Base-by-base conservation (phyloP, 2,888 invertebrate species). In the Euspilapteryx auroguttella region DNA sequence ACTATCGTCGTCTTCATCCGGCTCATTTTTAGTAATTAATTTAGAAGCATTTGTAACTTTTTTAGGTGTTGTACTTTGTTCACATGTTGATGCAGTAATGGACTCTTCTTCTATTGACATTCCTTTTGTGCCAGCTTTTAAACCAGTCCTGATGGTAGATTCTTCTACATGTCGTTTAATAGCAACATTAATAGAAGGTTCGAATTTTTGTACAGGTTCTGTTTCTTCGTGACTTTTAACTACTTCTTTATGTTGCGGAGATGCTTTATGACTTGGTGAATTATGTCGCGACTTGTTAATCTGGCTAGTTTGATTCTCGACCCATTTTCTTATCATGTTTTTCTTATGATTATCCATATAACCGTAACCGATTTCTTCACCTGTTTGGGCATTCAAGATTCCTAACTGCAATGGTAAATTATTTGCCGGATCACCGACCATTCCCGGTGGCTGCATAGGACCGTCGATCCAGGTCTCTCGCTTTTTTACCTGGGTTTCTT, bases 391-490 rank as follows among this genome's bases (percentile, higher is more conserved):
- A 28, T 64, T 58, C 27, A 79, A 56, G 11, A 75, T 42, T 26
- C 73, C 65, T 24, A 71, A 46, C 49, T 71, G 73, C 25, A 69
- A 49, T 21, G 66, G 62, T 17, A 17, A 5, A 17, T 17, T 17
- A 17, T 71, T 68, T n/a, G n/a, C n/a, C n/a, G n/a, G n/a, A n/a
- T n/a, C n/a, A n/a, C n/a, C n/a, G n/a, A n/a, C n/a, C n/a, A n/a
- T n/a, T n/a, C n/a, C n/a, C n/a, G n/a, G n/a, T n/a, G n/a, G n/a
- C 42, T 89, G 87, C 80, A 90, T 87, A 2, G 96, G 96, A 1
- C 96, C 96, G 55, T 96, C 96, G 30, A 96, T 89, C 96, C 96
- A 96, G 2, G 92, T 93, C 65, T 95, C 96, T 24, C 86, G 79
- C 58, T 91, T 89, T 47, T 89, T 88, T 3, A 81, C 78, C 52